These are phyloP conservation scores for Rotaria sp. DNA, from an alignment of 2,888 invertebrate genomes.

Conservation along the genomic window DNA sequence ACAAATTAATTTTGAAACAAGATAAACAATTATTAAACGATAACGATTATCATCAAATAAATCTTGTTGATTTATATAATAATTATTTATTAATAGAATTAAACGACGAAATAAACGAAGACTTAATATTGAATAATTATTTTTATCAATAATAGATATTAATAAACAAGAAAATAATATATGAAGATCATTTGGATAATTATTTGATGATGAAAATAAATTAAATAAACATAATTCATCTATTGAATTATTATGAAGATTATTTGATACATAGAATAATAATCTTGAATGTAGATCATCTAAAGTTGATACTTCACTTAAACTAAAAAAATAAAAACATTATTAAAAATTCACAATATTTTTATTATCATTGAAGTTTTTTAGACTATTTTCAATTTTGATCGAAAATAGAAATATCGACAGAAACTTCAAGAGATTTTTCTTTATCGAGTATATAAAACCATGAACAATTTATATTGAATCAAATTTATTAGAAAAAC, in stretches of 20 bases:
- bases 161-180: not conserved
- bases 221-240: not conserved
- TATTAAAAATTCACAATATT: not conserved
- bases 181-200: conserved; percentile 1
- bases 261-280: not conserved
- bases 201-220: not conserved
- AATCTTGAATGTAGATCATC: not conserved
- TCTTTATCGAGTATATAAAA: no score
- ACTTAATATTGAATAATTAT: not conserved
- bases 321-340: not conserved
- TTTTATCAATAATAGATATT: not conserved
- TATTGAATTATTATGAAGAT: not conserved
- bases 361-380: no score
- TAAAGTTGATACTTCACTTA: not conserved
- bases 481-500: no score
- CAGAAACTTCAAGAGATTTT: no score
- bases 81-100: not conserved
- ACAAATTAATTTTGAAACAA: not conserved
- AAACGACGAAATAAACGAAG: not conserved
- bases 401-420: no score
- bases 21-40: not conserved
- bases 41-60: not conserved
- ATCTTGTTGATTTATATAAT: not conserved
- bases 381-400: no score
- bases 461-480: no score